Evolutionary conservation across 2,113 vertebrate genomes (phyloP).

Genomic region (Chlorodrepanis virens): DNA sequence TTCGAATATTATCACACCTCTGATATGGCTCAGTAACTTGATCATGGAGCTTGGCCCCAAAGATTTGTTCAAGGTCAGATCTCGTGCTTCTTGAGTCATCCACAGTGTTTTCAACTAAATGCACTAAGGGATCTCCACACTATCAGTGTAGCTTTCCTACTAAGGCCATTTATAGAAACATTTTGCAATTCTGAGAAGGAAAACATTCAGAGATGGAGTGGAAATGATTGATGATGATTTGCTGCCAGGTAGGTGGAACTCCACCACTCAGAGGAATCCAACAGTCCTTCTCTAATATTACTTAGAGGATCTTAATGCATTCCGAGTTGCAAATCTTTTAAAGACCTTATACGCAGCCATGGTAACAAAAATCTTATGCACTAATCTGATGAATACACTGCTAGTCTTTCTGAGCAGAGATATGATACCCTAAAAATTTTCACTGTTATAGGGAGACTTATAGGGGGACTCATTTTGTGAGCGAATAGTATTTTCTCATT

Average conservation of each 20-base stretch:
- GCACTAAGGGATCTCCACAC: neutral
- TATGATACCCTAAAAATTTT: neutral
- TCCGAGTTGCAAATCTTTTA: neutral
- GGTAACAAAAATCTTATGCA: neutral
- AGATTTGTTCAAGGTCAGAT: neutral
- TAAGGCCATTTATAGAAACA: neutral
- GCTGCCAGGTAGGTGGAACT: neutral
- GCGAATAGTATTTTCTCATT: neutral
- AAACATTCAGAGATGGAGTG: neutral
- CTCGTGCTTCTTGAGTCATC: neutral
- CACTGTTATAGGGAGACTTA: neutral
- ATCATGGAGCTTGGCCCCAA: neutral
- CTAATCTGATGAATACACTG: neutral
- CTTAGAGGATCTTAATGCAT: neutral
- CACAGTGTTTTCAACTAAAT: neutral
- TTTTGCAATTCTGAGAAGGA: neutral
- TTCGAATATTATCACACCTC: neutral
- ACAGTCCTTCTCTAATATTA: neutral
- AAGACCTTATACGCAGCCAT: neutral
- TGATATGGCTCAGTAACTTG: neutral
- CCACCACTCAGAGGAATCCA: neutral
- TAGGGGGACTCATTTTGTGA: neutral
- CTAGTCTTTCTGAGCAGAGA: neutral
- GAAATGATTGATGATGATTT: neutral
- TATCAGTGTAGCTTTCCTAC: neutral